phyloP scores from a whole-genome alignment of 2,888 invertebrate genomes.

The Sylvicola fuscatus region DNA sequence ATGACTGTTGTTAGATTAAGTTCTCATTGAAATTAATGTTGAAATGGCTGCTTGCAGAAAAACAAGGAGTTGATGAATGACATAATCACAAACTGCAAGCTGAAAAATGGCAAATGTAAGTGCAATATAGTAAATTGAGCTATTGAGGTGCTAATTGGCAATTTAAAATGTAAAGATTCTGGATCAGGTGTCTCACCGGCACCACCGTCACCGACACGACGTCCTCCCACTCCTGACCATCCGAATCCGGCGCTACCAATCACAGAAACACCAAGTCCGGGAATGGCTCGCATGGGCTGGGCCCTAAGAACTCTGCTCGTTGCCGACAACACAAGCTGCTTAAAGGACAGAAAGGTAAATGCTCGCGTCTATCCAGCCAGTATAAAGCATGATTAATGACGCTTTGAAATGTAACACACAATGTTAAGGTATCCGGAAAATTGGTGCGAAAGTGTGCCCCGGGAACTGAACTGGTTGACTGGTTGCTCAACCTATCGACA shows the following conservation, averaged over 20 bases:
- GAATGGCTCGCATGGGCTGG: constrained; percentile 46
- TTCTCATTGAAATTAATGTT: constrained; percentile 2
- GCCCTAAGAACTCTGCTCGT: constrained; percentile 45
- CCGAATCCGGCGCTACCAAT: constrained; percentile 45
- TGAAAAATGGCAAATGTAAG: constrained; percentile 39
- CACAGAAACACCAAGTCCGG: constrained; percentile 41
- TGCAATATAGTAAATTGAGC: background rate
- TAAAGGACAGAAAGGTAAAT: constrained; percentile 38
- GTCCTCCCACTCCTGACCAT: constrained; percentile 37
- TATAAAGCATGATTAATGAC: constrained; percentile 4
- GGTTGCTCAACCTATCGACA: constrained; percentile 44
- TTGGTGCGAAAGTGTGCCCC: constrained; percentile 48
- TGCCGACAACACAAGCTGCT: constrained; percentile 37
- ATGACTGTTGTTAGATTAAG: no score
- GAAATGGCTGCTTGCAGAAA: constrained; percentile 36
- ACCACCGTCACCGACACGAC: constrained; percentile 30
- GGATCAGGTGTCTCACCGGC: constrained; percentile 28
- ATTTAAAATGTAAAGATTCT: constrained; percentile 25
- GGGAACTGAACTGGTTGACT: constrained; percentile 63
- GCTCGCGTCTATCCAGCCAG: no score
- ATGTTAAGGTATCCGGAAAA: constrained; percentile 30
- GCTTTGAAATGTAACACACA: constrained; percentile 18
- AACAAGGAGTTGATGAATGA: constrained; percentile 60
- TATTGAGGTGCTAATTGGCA: background rate
- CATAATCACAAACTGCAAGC: constrained; percentile 39